Percentiles rank a stretch among this genome's conserved stretches.
phyloP scores from a whole-genome alignment of 2,888 invertebrate genomes.

The Clanis bilineata region DNA sequence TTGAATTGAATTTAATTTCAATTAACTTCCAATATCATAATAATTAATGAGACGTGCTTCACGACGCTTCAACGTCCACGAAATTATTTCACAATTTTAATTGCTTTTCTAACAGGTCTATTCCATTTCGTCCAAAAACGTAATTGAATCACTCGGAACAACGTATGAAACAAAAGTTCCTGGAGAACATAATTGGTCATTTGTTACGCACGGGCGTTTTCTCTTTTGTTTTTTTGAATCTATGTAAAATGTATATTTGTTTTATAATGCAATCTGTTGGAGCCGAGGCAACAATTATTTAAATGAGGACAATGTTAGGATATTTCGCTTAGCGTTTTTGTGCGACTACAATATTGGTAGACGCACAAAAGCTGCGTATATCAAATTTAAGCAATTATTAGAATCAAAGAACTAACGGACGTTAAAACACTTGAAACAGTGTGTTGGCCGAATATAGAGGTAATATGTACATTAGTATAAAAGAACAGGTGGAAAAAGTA shows the following conservation, averaged over 20 bases:
- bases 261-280: not conserved
- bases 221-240: not conserved
- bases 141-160: not conserved
- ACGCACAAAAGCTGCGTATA: no score
- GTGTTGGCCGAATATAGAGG: no score
- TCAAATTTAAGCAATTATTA: no score
- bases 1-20: not conserved
- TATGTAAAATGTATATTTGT: not conserved
- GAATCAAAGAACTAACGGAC: no score
- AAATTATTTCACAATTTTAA: not conserved
- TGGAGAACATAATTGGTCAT: not conserved
- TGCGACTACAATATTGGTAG: no score
- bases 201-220: not conserved
- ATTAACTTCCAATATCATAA: not conserved
- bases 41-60: not conserved
- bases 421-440: no score
- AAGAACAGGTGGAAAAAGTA: no score
- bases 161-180: slow-evolving; percentile 3
- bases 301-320: not conserved
- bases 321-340: no score
- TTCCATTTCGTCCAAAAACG: not conserved
- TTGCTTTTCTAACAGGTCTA: not conserved
- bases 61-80: not conserved
- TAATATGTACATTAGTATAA: no score
- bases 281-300: not conserved